Evolutionary conservation across 1,140 invertebrate genomes (phyloP), one percentile per base, ranked within the genome.

Genomic region (Papilio polyxenes): DNA sequence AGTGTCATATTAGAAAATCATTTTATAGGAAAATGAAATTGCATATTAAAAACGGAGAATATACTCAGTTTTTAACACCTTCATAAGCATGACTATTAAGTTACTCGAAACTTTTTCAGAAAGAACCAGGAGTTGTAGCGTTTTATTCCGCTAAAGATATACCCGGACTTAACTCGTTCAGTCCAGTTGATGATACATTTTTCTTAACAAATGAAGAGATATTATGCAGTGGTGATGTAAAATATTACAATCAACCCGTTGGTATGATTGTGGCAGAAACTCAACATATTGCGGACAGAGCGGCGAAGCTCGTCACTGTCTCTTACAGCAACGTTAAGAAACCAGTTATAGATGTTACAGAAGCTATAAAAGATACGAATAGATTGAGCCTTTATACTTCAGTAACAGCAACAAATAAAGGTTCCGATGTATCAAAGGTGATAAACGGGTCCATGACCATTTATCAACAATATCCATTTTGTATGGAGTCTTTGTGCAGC

Each of bases 101-200:
- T 80, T 49, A 76, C 72, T 8, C 69, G 82, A 56, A 82, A 51
- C 65, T 40, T 76, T 95, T 95, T 80, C 87, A 96, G 93, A 92
- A 93, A 82, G 90, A 96, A 49, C 93, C 95, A 49, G 97, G 97
- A 37, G 97, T 98, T 6, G 86, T 97, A 3, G 96, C 95, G 1
- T 97, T 97, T 85, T 96, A 96, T 84, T 95, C 95, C n/a, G 96
- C 96, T 1, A 96, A 96, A 85, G 97, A 98, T 90, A 95, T 98
- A 53, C 97, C 97, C 1, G 97, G 97, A 13, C 89, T 92, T 74
- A 98, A 98, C 89, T 88, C 92, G 1, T 96, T 95, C 75, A 94
- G 90, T 15, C 84, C 91, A 9, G 84, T 78, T 5, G 49, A 85
- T 2, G 78, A 80, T 82, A 23, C 82, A n/a, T 62, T 93, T 11